Base-by-base conservation (phyloP, 2,888 invertebrate species). In the Epistrophe eligans region DNA sequence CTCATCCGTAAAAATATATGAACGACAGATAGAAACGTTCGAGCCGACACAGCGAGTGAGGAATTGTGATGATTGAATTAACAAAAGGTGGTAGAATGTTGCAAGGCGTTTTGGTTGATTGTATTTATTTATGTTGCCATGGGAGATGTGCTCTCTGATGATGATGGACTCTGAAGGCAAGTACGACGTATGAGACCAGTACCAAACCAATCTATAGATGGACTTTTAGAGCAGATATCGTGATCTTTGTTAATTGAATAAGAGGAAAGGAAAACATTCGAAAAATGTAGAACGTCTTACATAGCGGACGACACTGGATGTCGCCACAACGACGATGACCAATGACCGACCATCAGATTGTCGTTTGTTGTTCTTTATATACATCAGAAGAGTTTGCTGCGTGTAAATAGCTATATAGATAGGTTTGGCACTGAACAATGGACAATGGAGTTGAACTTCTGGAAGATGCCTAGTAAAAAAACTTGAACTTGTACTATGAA, bases 21-120 rank as follows among this genome's bases (percentile, higher is more conserved):
- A 24, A 50, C 60, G 48, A 60, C 28, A 11, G 62, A 71, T 64
- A 50, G 55, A 38, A 74, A 57, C 70, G 10, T 43, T 60, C 40
- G 55, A 45, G 19, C 67, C 50, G 48, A 66, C 62, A 35, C 45
- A 45, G 48, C 57, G 32, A 32, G 32, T 35, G n/a, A 13, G 81
- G 81, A 73, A 77, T 79, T 82, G 87, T 83, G 87, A 79, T 83
- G 87, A 87, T 87, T 87, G 87, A 87, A 87, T 87, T 87, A 83
- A 83, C 83, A 83, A 87, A 87, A 87, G 85, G 82, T 85, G 85
- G 82, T 87, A 76, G 79, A 87, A 87, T 87, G 87, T 55, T 87
- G 79, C 82, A 79, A 77, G 79, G 85, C 77, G 74, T 82, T 60
- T 55, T 15, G 50, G 11, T 50, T 6, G 67, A 67, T 50, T 48